Evolutionary conservation across 2,888 invertebrate genomes (phyloP), one percentile per base, ranked within the genome.

Genomic region (Panzeria rudis): DNA sequence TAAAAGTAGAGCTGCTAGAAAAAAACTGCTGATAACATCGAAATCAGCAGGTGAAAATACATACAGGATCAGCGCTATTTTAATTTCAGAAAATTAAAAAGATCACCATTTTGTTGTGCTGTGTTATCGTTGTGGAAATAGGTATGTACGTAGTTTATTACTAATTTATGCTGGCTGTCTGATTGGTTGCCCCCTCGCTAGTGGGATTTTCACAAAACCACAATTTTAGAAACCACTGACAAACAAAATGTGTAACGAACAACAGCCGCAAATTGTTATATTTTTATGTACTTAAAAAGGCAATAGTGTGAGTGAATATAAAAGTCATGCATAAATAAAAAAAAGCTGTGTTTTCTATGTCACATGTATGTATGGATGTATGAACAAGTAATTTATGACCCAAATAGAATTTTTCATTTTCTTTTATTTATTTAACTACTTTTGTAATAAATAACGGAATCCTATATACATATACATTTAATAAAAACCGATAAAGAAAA

Each of bases 361-460:
- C 81, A 76, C 68, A 73, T 73, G 61, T 78, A 77, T 29, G 9
- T 54, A 35, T 52, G 50, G 38, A 64, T 71, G 66, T 79, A 79
- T 69, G 68, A 69, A 50, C 66, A 73, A 80, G 81, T 82, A 82
- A 85, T 85, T 85, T 85, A 82, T 85, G 84, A 82, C 84, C 84
- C 52, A 85, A 85, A 85, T 82, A 82, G 68, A 69, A 32, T 61
- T 81, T 81, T 66, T 75, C 17, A 81, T 68, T 77, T 44, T 61
- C 66, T 68, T 35, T 71, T 54, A 20, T 83, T 68, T 68, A 56
- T 68, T 83, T 78, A 11, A 20, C 25, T 50, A 11, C 59, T 80
- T 64, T 80, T 72, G 56, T 47, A 79, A 66, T 79, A 79, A 80
- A 72, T 73, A 68, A 72, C 56, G 72, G 44, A 79, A 54, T 62